Conservation (phyloP, 2,888 invertebrate species). For the Mythimna vitellina region DNA sequence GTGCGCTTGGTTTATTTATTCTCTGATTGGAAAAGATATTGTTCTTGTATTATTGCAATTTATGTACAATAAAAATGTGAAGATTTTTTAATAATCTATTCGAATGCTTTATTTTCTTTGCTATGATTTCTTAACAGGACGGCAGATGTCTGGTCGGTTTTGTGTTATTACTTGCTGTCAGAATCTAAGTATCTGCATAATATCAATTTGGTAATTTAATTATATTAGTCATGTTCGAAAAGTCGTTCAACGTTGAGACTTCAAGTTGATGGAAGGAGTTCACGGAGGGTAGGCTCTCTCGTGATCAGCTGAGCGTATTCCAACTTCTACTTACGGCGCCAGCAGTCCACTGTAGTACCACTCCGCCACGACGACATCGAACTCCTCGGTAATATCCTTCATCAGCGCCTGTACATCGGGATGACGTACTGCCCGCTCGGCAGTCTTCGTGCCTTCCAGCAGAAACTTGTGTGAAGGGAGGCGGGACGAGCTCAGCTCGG, state of each 20-base stretch:
- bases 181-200: neutral
- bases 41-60: neutral
- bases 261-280: too few species aligned
- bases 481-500: constrained; percentile 60
- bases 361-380: constrained; percentile 76
- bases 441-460: constrained; percentile 63
- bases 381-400: constrained; percentile 61
- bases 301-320: neutral
- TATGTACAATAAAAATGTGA: neutral
- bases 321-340: constrained; percentile 74
- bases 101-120: neutral
- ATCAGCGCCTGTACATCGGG: constrained; percentile 69
- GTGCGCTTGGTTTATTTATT: constrained; percentile 10
- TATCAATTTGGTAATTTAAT: too few species aligned
- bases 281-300: neutral
- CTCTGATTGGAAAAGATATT: constrained; percentile 8
- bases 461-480: constrained; percentile 64
- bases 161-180: neutral
- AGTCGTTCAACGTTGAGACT: too few species aligned
- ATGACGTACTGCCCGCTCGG: constrained; percentile 71
- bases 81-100: neutral
- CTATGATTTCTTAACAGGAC: neutral
- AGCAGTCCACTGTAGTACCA: constrained; percentile 77
- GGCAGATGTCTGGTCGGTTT: neutral
- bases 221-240: too few species aligned